phyloP scores from a whole-genome alignment of 2,888 invertebrate genomes.

The Polyommatus iphigenia region DNA sequence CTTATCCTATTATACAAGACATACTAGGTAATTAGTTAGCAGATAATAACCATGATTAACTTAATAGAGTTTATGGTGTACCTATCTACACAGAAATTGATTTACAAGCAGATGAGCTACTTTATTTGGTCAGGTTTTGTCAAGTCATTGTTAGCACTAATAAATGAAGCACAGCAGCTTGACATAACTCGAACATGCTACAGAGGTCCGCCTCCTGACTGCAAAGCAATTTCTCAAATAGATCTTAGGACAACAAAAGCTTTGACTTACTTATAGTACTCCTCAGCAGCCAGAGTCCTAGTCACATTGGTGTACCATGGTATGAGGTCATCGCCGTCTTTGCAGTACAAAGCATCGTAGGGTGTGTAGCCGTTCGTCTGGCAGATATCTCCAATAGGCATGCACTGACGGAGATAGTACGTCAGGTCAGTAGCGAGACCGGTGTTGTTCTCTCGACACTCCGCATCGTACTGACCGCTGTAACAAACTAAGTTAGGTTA shows the following conservation, averaged over 20 bases:
- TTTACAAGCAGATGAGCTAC: too few species aligned
- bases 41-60: too few species aligned
- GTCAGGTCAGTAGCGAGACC: conserved; percentile 62
- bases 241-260: neutral
- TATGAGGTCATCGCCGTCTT: conserved; percentile 50
- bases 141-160: too few species aligned
- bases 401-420: conserved; percentile 77
- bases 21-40: too few species aligned
- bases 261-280: conserved; percentile 83
- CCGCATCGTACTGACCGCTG: conserved; percentile 81
- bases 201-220: too few species aligned
- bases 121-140: too few species aligned
- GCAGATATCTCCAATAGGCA: conserved; percentile 75
- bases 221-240: too few species aligned
- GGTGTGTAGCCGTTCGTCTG: conserved; percentile 56
- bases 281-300: conserved; percentile 82
- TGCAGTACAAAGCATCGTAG: conserved; percentile 71
- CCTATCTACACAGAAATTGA: too few species aligned
- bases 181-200: too few species aligned
- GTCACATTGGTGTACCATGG: conserved; percentile 77
- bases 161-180: too few species aligned
- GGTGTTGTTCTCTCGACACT: conserved; percentile 68
- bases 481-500: conserved; percentile 77
- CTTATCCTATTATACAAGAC: too few species aligned
- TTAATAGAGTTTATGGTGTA: too few species aligned